phyloP scores from a whole-genome alignment of 1,140 invertebrate genomes.

The Anoplophora glabripennis region DNA sequence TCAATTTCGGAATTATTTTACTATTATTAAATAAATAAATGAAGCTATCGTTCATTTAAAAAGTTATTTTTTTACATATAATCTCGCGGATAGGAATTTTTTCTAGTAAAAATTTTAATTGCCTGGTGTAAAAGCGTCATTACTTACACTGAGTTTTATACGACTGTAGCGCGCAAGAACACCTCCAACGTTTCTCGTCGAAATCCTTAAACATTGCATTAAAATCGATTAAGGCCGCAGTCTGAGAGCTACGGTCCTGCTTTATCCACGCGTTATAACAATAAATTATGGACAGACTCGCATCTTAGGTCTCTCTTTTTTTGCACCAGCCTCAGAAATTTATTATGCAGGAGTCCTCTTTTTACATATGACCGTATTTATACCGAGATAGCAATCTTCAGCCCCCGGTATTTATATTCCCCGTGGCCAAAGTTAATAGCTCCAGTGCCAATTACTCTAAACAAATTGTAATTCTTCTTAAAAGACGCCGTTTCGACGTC shows the following conservation, averaged over 20 bases:
- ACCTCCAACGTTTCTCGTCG: too few species aligned
- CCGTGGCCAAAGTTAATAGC: constrained; percentile 17
- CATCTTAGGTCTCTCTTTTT: constrained; percentile 1
- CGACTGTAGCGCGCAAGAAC: too few species aligned
- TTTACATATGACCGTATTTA: constrained; percentile 18
- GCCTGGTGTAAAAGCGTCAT: too few species aligned
- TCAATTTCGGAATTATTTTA: too few species aligned
- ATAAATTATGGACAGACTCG: constrained; percentile 8
- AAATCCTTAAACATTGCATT: neutral
- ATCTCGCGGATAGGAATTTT: too few species aligned
- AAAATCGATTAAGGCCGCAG: neutral
- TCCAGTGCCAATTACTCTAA: constrained; percentile 15
- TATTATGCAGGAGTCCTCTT: constrained; percentile 12
- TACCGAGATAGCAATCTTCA: constrained; percentile 14
- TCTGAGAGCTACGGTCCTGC: constrained; percentile 1
- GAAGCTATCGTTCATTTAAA: too few species aligned
- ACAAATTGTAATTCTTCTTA: constrained; percentile 12
- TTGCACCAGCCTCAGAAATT: constrained; percentile 2
- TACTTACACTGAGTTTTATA: too few species aligned
- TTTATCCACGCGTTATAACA: constrained; percentile 7
- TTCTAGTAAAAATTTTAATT: too few species aligned
- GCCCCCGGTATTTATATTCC: constrained; percentile 17
- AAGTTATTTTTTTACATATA: too few species aligned
- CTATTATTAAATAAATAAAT: too few species aligned
- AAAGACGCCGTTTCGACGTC: neutral